Conservation (phyloP, 1,140 invertebrate genomes). For the Drosophila arawakana region DNA sequence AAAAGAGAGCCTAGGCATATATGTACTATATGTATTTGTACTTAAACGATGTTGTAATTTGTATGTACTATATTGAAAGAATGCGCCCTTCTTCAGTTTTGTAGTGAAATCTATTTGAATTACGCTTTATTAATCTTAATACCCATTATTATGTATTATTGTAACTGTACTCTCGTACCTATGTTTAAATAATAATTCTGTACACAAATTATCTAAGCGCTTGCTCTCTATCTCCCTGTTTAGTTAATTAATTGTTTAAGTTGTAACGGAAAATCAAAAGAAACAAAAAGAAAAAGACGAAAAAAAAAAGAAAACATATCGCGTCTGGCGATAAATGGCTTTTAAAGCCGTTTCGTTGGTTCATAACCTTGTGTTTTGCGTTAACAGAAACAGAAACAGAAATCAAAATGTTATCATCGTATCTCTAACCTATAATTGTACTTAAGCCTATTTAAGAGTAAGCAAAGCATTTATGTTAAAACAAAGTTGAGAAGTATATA, state of each 20-base stretch:
- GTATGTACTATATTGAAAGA: constrained; percentile 56
- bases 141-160: constrained; percentile 62
- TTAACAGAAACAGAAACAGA: constrained; percentile 54
- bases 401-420: constrained; percentile 61
- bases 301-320: constrained; percentile 67
- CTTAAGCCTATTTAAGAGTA: constrained; percentile 64
- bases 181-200: constrained; percentile 55
- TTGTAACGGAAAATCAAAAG: constrained; percentile 59
- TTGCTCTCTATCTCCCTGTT: constrained; percentile 42
- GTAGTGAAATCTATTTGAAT: constrained; percentile 78
- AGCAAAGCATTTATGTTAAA: constrained; percentile 79
- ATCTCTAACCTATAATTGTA: constrained; percentile 43
- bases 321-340: constrained; percentile 38
- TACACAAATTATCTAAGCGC: constrained; percentile 52
- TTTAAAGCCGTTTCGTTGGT: constrained; percentile 42
- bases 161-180: constrained; percentile 68
- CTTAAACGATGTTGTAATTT: constrained; percentile 61
- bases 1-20: constrained; percentile 58
- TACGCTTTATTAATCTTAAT: constrained; percentile 83
- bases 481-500: constrained; percentile 36
- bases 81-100: constrained; percentile 60
- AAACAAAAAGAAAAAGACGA: background rate
- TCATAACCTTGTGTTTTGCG: constrained; percentile 55
- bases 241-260: constrained; percentile 51
- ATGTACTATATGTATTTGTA: constrained; percentile 47